Conservation (phyloP, 2,888 invertebrate species). For the Agrochola lychnidis region DNA sequence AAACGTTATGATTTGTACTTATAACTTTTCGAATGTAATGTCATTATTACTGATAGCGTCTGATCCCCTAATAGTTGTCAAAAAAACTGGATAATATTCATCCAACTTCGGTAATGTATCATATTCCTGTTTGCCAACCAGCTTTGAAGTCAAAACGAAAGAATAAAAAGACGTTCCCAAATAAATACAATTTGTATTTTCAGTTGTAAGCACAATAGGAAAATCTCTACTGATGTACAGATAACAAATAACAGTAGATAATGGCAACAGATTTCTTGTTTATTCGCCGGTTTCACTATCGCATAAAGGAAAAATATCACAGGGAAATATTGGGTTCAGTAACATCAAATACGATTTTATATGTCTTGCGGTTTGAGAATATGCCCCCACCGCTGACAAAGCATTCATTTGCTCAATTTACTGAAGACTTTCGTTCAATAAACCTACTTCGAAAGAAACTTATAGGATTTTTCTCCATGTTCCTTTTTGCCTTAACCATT, state of each 20-base stretch:
- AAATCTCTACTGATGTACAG: conserved; percentile 24
- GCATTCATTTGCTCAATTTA: conserved; percentile 75
- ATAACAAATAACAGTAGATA: conserved; percentile 38
- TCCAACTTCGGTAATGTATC: not conserved
- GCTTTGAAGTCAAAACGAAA: not conserved
- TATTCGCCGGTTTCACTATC: conserved; percentile 26
- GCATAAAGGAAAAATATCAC: conserved; percentile 40
- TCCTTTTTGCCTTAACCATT: conserved; percentile 55
- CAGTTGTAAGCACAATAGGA: conserved; percentile 40
- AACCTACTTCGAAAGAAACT: conserved; percentile 64
- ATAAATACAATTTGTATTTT: conserved; percentile 31
- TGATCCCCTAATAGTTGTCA: too few species aligned
- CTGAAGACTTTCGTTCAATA: conserved; percentile 69
- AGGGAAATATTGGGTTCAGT: conserved; percentile 25
- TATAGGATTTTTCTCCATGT: conserved; percentile 56
- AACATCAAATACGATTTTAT: conserved; percentile 40
- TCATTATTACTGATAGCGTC: too few species aligned
- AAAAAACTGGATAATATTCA: not conserved
- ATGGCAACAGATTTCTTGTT: conserved; percentile 36
- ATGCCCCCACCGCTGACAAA: conserved; percentile 66
- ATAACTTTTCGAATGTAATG: too few species aligned
- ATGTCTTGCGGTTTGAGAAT: conserved; percentile 59
- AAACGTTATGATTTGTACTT: too few species aligned
- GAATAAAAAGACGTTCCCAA: not conserved
- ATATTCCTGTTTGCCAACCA: not conserved